phyloP scores from a whole-genome alignment of 2,797 vertebrate species.

The Catamblyrhynchus diadema region DNA sequence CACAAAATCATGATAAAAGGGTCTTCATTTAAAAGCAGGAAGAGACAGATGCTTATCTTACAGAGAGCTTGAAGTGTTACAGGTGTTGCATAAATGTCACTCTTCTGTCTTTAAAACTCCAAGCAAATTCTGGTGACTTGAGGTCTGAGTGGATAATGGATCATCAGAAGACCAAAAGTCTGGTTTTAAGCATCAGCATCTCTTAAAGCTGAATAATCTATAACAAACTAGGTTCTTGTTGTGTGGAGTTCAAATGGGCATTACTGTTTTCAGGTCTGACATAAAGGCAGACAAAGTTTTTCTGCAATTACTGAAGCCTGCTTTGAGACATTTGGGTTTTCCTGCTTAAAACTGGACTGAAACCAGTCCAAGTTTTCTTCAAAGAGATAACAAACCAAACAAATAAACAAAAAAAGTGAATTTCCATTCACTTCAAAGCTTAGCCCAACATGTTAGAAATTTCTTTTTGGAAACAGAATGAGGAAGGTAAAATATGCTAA shows the following conservation, averaged over 20 bases:
- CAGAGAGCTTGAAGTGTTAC: background rate
- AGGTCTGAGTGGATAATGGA: background rate
- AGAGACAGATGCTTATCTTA: background rate
- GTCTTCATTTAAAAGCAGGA: conserved; percentile 10
- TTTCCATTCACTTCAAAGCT: background rate
- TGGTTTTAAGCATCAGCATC: background rate
- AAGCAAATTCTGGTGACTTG: background rate
- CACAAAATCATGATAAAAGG: background rate
- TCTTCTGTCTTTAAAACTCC: background rate
- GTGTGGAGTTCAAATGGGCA: background rate
- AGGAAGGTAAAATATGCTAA: background rate
- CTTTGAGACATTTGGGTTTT: background rate
- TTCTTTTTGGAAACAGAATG: background rate
- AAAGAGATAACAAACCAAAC: background rate
- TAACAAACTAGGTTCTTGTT: background rate
- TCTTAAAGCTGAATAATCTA: conserved; percentile 4
- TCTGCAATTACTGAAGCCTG: background rate
- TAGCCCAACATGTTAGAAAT: background rate
- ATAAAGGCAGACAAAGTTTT: background rate
- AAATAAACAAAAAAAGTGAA: background rate
- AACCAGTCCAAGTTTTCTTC: background rate
- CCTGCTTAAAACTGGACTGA: background rate
- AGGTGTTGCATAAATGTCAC: background rate
- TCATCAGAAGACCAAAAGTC: background rate
- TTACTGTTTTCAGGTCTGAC: background rate